Percentiles rank a stretch among this genome's conserved stretches.
These are phyloP conservation scores for Ameiurus melas DNA, from an alignment of 2,113 vertebrate genomes.

Conservation along the genomic window DNA sequence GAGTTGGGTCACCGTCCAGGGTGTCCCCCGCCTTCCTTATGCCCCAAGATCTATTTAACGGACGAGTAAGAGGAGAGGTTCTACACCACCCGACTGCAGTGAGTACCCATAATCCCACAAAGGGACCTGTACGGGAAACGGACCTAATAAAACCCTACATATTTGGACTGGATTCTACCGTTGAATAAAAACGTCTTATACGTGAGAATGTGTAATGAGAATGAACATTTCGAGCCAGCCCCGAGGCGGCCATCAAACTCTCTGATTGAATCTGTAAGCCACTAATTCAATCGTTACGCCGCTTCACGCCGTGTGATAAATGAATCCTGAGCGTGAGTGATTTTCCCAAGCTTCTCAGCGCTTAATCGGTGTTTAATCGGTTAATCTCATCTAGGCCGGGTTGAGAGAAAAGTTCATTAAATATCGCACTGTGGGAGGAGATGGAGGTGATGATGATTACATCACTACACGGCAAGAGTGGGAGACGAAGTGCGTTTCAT, in stretches of 20 bases:
- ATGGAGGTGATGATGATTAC: background rate
- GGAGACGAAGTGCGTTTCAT: background rate
- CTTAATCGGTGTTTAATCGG: background rate
- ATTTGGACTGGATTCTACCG: background rate
- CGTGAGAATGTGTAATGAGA: background rate
- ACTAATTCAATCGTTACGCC: constrained; percentile 9
- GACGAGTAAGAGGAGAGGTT: background rate
- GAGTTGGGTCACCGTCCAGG: too few species aligned
- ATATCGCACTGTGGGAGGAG: background rate
- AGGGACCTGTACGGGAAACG: background rate
- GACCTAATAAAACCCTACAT: background rate
- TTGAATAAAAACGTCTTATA: background rate
- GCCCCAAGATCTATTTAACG: too few species aligned
- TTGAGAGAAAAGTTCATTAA: constrained; percentile 19
- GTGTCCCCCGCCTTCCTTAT: too few species aligned
- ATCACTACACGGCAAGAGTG: background rate
- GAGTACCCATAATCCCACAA: too few species aligned
- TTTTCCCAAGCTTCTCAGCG: background rate
- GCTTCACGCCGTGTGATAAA: background rate
- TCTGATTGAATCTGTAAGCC: background rate
- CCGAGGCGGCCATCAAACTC: background rate
- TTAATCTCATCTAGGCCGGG: background rate
- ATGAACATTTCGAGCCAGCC: background rate
- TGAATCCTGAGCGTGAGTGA: constrained; percentile 7
- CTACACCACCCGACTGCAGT: background rate